Conservation (phyloP, 2,888 invertebrate genomes). For the Idaea dimidiata region DNA sequence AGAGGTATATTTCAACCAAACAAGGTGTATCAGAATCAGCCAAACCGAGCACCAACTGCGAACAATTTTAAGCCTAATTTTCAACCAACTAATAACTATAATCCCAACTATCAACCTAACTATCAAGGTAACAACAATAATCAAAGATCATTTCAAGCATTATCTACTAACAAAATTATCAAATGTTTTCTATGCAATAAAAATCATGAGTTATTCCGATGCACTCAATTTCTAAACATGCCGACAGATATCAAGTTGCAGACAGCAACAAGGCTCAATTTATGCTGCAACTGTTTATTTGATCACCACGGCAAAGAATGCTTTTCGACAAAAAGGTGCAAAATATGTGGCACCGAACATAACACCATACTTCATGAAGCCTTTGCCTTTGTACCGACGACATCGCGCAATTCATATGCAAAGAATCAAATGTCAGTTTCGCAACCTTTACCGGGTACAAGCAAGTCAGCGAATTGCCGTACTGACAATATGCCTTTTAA, state of each 20-base stretch:
- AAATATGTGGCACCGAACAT: constrained; percentile 10
- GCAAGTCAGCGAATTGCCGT: no score
- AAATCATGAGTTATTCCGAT: background rate
- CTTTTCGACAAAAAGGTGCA: constrained; percentile 11
- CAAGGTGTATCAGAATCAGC: no score
- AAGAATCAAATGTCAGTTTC: background rate
- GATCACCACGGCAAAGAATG: background rate
- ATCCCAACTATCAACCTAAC: no score
- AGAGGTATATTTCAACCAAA: background rate
- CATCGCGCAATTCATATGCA: background rate
- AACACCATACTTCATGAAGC: constrained; percentile 14
- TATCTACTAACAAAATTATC: background rate
- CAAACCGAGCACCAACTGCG: no score
- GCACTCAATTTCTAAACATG: background rate
- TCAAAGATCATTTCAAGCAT: background rate
- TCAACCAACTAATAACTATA: no score
- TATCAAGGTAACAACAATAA: background rate
- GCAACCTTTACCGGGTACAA: no score
- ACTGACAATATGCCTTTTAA: background rate
- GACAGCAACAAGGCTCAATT: background rate
- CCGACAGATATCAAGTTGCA: background rate
- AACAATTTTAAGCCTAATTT: no score
- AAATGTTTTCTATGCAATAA: background rate
- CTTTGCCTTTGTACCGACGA: constrained; percentile 3
- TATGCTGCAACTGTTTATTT: background rate